A percentile compares a stretch with the other conserved stretches of the same genome.
These are phyloP conservation scores for Agrotis ipsilon DNA, from an alignment of 2,888 invertebrate genomes.

Conservation along the genomic window DNA sequence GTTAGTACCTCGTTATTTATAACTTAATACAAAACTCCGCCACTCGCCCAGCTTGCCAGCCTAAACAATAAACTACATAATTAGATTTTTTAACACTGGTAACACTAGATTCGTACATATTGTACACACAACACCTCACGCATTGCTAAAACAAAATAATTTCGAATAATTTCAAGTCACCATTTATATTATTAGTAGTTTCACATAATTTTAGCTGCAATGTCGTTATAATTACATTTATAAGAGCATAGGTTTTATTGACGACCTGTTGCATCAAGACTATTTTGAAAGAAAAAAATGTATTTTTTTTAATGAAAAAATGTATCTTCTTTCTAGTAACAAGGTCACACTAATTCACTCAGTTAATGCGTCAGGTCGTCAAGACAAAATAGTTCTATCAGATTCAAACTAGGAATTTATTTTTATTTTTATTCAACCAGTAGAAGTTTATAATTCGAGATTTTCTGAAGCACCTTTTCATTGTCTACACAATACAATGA, in stretches of 20 bases:
- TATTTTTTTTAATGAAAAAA: background rate
- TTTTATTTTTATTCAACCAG: slow-evolving; percentile 4
- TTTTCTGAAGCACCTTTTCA: slow-evolving; percentile 35
- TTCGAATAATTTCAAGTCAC: slow-evolving; percentile 36
- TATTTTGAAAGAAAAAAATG: no score
- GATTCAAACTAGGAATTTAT: background rate
- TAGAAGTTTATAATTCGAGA: slow-evolving; percentile 16
- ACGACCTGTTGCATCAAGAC: slow-evolving; percentile 40
- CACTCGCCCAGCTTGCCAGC: slow-evolving; percentile 60
- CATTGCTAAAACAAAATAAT: slow-evolving; percentile 44
- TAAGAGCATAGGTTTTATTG: slow-evolving; percentile 29
- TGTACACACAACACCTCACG: slow-evolving; percentile 65
- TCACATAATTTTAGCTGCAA: slow-evolving; percentile 52
- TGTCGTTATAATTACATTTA: slow-evolving; percentile 20
- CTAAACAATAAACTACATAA: slow-evolving; percentile 66
- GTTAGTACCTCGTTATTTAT: slow-evolving; percentile 42
- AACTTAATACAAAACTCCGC: slow-evolving; percentile 36
- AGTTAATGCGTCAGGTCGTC: slow-evolving; percentile 7
- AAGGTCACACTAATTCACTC: background rate
- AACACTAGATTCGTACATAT: slow-evolving; percentile 69
- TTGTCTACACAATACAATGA: slow-evolving; percentile 5
- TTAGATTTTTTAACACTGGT: slow-evolving; percentile 73
- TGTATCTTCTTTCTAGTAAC: background rate
- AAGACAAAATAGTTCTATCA: background rate
- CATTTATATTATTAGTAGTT: slow-evolving; percentile 33